These are phyloP conservation scores for Apodemia hepburni DNA, from an alignment of 2,888 invertebrate species.

Conservation along the genomic window DNA sequence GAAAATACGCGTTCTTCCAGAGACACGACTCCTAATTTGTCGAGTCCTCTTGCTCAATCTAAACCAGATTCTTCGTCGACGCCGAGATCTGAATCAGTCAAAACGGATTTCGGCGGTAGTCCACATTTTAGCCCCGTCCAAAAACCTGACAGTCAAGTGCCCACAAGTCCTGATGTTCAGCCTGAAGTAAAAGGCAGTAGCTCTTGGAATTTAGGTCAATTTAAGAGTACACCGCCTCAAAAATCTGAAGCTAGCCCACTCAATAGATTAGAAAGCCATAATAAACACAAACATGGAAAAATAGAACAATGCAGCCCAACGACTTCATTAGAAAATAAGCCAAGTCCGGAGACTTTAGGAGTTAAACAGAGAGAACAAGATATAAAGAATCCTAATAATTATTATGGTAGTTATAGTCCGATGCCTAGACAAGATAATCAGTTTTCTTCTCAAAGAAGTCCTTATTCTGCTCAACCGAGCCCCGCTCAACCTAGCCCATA, in stretches of 20 bases:
- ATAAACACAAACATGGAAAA: conserved; percentile 64
- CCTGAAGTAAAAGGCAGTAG: conserved; percentile 54
- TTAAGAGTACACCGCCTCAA: conserved; percentile 66
- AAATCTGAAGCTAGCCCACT: conserved; percentile 72
- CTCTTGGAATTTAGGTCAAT: conserved; percentile 66
- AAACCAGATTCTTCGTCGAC: conserved; percentile 70
- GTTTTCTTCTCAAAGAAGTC: conserved; percentile 70
- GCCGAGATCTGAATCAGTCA: conserved; percentile 57
- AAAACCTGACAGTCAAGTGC: conserved; percentile 72
- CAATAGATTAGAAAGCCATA: conserved; percentile 62
- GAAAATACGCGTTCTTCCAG: conserved; percentile 44
- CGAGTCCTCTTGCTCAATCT: conserved; percentile 63
- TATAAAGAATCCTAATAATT: conserved; percentile 62
- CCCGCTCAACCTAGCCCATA: conserved; percentile 74
- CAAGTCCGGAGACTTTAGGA: conserved; percentile 60
- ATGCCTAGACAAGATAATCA: conserved; percentile 69
- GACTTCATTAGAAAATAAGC: conserved; percentile 68
- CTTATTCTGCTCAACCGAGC: conserved; percentile 69
- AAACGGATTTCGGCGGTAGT: conserved; percentile 53
- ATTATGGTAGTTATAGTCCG: conserved; percentile 67
- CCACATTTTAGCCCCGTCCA: conserved; percentile 68
- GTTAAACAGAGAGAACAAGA: conserved; percentile 51
- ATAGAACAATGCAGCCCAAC: conserved; percentile 73
- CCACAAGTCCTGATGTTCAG: conserved; percentile 65
- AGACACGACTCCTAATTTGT: conserved; percentile 53